Base-by-base conservation (phyloP, 1,140 invertebrate genomes). In the Drosophila rufa region DNA sequence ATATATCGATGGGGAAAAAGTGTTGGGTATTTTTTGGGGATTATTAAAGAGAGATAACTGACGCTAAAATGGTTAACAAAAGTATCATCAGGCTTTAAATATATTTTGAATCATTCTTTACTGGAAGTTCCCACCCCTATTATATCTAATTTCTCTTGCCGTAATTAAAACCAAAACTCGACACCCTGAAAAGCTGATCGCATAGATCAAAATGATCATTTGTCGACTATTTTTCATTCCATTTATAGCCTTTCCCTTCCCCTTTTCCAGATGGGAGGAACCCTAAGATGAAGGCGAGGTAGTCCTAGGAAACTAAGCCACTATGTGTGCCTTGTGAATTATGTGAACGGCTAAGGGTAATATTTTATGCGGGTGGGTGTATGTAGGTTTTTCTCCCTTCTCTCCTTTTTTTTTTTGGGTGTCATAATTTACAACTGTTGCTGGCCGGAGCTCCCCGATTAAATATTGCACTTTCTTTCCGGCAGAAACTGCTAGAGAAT, bases 341-440 rank as follows among this genome's bases (percentile, higher is more conserved):
- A 82, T 82, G 74, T 53, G 60, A 33, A 53, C 55, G 30, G 67
- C 55, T 36, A 19, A 61, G 69, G 59, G 47, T 70, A 62, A 79
- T 75, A 66, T 67, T 82, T 82, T 82, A 82, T 82, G 80, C 6
- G 42, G 30, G 67, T 27, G 22, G 25, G 45, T 46, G 36, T 36
- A 17, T 6, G 33, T 12, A 25, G 14, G 7, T 30, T 40, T 40
- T 56, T 14, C 19, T 14, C 25, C 7, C 3, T n/a, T 15, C 8
- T 59, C 17, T 17, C 6, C 4, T 22, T 17, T 14, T 25, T 14
- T 25, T 33, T 58, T 12, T 57, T 27, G 40, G 47, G 27, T 59
- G 51, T 55, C 79, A 82, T 82, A 78, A 82, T 74, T 82, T 78
- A 82, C 79, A 76, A 67, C 69, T 60, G 75, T 66, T 79, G 48